Percentiles rank a stretch among this genome's conserved stretches.
These are phyloP conservation scores for Torymus aiolomorphi DNA, from an alignment of 2,888 invertebrate species.

Conservation along the genomic window DNA sequence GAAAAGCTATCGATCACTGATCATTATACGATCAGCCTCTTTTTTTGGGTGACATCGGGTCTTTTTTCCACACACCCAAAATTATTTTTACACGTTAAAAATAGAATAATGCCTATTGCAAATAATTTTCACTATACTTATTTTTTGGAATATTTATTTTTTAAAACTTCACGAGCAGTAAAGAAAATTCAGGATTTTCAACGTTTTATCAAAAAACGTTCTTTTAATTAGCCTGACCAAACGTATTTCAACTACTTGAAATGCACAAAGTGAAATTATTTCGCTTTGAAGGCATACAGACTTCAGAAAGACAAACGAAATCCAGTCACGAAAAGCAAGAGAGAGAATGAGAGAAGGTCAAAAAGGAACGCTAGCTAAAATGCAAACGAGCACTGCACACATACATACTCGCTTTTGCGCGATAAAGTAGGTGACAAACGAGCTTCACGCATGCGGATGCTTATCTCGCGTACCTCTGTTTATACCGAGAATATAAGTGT, in stretches of 20 bases:
- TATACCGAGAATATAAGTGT: not conserved
- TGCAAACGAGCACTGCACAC: slow-evolving; percentile 58
- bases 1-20: slow-evolving; percentile 48
- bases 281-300: not conserved
- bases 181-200: no score
- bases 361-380: slow-evolving; percentile 35
- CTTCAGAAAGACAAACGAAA: not conserved
- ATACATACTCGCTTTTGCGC: slow-evolving; percentile 18
- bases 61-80: not conserved
- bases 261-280: not conserved
- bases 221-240: no score
- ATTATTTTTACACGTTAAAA: no score
- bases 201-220: no score
- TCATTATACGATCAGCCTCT: slow-evolving; percentile 27
- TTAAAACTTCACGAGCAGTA: no score
- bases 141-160: no score
- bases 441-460: slow-evolving; percentile 59
- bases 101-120: no score
- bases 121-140: no score
- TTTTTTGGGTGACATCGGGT: not conserved
- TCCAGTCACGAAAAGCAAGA: not conserved
- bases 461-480: slow-evolving; percentile 54
- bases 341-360: not conserved
- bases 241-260: not conserved
- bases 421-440: slow-evolving; percentile 67